Percentiles rank a stretch among this genome's conserved stretches.
These are phyloP conservation scores for Melanotaenia duboulayi DNA, from an alignment of 2,113 vertebrate species.

Conservation along the genomic window DNA sequence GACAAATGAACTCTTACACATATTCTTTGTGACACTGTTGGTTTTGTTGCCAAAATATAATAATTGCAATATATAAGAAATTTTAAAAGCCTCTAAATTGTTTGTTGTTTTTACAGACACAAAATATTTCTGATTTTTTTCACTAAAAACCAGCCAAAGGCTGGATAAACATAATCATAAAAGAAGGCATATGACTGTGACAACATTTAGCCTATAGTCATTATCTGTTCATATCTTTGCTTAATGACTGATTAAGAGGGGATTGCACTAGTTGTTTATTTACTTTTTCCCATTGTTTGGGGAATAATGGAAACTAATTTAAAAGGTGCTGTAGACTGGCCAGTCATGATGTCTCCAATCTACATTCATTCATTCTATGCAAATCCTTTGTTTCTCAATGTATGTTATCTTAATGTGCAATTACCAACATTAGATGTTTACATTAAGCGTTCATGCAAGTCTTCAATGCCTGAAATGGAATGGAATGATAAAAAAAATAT, in stretches of 20 bases:
- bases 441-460: constrained; percentile 41
- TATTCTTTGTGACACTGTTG: neutral
- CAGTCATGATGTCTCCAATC: constrained; percentile 74
- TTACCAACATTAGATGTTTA: constrained; percentile 44
- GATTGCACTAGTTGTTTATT: constrained; percentile 58
- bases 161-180: constrained; percentile 44
- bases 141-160: constrained; percentile 50
- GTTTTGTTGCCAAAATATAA: constrained; percentile 43
- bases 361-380: constrained; percentile 82
- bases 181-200: constrained; percentile 76
- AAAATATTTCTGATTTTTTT: constrained; percentile 28
- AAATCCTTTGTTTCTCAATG: constrained; percentile 72
- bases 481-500: constrained; percentile 38
- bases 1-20: neutral
- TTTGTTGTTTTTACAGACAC: constrained; percentile 40
- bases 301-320: constrained; percentile 69
- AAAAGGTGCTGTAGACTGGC: constrained; percentile 81
- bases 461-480: constrained; percentile 37
- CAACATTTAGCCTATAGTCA: constrained; percentile 65
- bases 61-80: constrained; percentile 65
- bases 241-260: constrained; percentile 52
- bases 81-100: constrained; percentile 31
- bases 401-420: constrained; percentile 38
- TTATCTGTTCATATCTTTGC: constrained; percentile 53
- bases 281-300: constrained; percentile 64